Evolutionary conservation across 2,113 vertebrate species (phyloP).

Genomic region (Fulmarus glacialis): DNA sequence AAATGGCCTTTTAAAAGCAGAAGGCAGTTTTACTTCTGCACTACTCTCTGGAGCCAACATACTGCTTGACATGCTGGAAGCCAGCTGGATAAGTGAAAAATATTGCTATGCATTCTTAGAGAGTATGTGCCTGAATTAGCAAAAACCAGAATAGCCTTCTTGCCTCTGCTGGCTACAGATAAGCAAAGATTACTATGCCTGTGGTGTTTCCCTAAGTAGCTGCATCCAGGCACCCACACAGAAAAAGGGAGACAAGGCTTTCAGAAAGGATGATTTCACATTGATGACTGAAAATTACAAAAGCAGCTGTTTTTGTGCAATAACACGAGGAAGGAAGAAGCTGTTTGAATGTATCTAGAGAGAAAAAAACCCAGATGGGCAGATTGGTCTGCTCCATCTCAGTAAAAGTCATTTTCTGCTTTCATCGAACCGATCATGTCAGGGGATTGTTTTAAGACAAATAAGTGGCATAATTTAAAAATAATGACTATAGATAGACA

Average conservation of each 20-base stretch:
- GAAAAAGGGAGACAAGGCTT: not conserved
- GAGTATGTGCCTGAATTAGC: not conserved
- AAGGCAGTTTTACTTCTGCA: not conserved
- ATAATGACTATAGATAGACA: not conserved
- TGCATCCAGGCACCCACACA: not conserved
- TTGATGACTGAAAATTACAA: not conserved
- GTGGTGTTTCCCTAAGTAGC: not conserved
- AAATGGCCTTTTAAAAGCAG: constrained; percentile 9
- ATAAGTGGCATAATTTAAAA: not conserved
- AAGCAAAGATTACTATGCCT: not conserved
- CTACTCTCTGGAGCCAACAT: not conserved
- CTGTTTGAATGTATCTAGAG: not conserved
- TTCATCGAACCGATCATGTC: not conserved
- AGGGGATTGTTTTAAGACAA: not conserved
- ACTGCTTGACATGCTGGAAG: not conserved
- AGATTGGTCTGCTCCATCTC: not conserved
- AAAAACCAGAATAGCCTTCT: not conserved
- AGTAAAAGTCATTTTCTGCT: not conserved
- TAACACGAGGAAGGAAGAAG: not conserved
- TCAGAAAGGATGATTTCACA: not conserved
- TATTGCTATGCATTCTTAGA: not conserved
- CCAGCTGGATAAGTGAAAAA: constrained; percentile 11
- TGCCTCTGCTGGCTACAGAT: not conserved
- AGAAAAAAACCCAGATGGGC: not conserved
- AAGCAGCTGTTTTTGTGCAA: not conserved